Percentiles rank a stretch among this genome's conserved stretches.
These are phyloP conservation scores for Puffinus mauretanicus DNA, from an alignment of 2,113 vertebrate genomes.

Conservation along the genomic window DNA sequence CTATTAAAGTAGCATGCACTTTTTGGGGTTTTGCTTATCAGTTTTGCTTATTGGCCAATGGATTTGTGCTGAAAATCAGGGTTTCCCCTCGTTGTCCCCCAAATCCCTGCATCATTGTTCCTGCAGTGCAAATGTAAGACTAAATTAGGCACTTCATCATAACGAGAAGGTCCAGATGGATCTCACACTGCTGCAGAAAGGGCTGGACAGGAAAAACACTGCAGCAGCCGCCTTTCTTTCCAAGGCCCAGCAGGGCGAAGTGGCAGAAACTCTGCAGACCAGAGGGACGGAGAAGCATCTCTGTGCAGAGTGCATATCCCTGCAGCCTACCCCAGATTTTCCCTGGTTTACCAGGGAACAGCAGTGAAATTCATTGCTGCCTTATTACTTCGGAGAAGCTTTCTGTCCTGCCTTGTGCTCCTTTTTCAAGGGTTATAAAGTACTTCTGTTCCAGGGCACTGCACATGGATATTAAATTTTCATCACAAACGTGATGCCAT, in stretches of 20 bases:
- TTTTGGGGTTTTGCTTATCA: background rate
- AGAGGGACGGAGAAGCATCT: background rate
- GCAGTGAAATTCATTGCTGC: background rate
- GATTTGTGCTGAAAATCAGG: background rate
- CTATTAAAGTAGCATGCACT: background rate
- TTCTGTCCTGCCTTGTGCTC: background rate
- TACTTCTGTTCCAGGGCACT: constrained; percentile 34
- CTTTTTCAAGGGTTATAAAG: constrained; percentile 39
- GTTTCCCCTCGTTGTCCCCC: background rate
- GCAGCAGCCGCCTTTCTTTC: background rate
- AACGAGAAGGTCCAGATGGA: background rate
- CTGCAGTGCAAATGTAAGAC: background rate
- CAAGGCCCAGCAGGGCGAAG: background rate
- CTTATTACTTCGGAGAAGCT: background rate
- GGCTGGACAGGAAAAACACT: background rate
- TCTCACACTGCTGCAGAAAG: background rate
- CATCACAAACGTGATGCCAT: constrained; percentile 36
- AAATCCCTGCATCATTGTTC: background rate
- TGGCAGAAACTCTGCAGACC: background rate
- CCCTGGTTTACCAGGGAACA: background rate
- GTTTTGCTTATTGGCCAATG: background rate
- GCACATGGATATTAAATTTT: constrained; percentile 38
- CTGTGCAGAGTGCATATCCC: background rate
- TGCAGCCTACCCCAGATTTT: background rate
- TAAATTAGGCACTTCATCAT: background rate